These are phyloP conservation scores for Euphonia xanthogaster DNA, from an alignment of 2,797 vertebrate genomes.

Conservation along the genomic window DNA sequence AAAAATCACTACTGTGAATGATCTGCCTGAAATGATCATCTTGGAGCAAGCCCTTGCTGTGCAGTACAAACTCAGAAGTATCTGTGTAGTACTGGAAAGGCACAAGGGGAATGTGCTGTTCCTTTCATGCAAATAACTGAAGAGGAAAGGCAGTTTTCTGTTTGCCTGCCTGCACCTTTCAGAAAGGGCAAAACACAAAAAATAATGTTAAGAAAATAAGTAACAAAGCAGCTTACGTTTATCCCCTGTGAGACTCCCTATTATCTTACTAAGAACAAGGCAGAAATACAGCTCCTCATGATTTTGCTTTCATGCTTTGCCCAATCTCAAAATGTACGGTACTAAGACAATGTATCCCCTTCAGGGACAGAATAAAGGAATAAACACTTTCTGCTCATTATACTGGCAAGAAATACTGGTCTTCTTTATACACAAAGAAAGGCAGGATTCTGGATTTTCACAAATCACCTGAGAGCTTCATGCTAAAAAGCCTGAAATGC, in stretches of 20 bases:
- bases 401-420: background rate
- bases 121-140: background rate
- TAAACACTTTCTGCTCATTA: background rate
- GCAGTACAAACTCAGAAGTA: background rate
- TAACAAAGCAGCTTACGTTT: background rate
- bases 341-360: background rate
- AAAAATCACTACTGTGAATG: background rate
- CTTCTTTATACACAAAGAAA: background rate
- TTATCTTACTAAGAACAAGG: conserved; percentile 6
- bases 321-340: background rate
- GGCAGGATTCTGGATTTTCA: background rate
- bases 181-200: background rate
- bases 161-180: background rate
- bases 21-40: background rate
- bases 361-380: background rate
- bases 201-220: conserved; percentile 1
- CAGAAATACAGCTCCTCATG: background rate
- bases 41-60: background rate
- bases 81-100: background rate
- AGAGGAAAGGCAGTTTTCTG: background rate
- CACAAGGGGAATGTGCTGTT: background rate
- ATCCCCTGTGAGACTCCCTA: background rate
- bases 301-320: conserved; percentile 28
- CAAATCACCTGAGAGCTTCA: background rate
- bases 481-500: background rate